Evolutionary conservation across 2,113 vertebrate species (phyloP).

Genomic region (Mixornis gularis): DNA sequence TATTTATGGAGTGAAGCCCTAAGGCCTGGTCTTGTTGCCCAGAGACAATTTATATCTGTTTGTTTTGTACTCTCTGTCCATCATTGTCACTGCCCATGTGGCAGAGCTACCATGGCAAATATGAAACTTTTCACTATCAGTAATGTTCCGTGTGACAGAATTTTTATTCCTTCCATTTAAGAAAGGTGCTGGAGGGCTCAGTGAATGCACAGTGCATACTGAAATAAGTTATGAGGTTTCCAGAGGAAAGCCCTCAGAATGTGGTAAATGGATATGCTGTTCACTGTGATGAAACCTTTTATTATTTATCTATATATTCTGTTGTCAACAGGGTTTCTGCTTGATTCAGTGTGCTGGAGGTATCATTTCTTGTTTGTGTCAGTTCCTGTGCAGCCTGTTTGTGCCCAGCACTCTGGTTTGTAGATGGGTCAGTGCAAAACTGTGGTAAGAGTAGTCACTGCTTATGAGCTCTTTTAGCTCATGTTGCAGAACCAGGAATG

Average conservation of each 20-base stretch:
- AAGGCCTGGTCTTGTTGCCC: conserved; percentile 18
- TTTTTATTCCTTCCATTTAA: not conserved
- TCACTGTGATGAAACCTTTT: not conserved
- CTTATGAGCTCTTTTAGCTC: not conserved
- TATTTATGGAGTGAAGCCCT: conserved; percentile 23
- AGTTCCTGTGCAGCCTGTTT: not conserved
- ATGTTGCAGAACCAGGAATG: not conserved
- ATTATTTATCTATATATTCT: not conserved
- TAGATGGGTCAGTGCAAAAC: not conserved
- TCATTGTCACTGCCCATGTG: not conserved
- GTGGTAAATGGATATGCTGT: not conserved
- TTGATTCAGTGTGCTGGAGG: not conserved
- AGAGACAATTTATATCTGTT: conserved; percentile 35
- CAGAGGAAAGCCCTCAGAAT: not conserved
- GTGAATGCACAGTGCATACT: accelerated
- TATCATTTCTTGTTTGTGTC: not conserved
- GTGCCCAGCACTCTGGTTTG: not conserved
- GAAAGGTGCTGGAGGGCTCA: not conserved
- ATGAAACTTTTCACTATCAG: not conserved
- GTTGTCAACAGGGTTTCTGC: not conserved
- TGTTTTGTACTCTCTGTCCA: not conserved
- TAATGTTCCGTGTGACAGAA: not conserved
- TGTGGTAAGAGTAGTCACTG: not conserved
- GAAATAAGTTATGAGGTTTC: not conserved
- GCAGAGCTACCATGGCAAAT: not conserved